A percentile compares a stretch with the other conserved stretches of the same genome.
Conservation (phyloP, 2,888 invertebrate species). For the Aleiodes alternator region DNA sequence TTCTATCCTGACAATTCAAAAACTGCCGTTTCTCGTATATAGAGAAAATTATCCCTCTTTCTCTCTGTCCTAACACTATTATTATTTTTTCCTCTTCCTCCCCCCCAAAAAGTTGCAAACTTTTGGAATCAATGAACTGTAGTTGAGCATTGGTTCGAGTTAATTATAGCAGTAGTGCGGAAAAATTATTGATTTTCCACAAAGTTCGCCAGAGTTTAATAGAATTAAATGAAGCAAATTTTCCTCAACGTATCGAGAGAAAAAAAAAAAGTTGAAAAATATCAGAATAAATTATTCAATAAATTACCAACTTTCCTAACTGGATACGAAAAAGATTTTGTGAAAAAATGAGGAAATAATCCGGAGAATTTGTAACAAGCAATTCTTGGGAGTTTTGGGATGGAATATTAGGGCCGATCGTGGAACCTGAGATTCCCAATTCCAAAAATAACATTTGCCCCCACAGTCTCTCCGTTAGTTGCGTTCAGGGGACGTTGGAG, state of each 20-base stretch:
- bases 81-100: not conserved
- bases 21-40: not conserved
- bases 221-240: not conserved
- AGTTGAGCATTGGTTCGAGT: too few relatives aligned
- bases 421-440: conserved; percentile 41
- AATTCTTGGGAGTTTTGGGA: conserved; percentile 22
- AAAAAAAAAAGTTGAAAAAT: not conserved
- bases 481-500: conserved; percentile 9
- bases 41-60: too few relatives aligned
- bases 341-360: not conserved
- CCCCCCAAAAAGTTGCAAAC: not conserved
- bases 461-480: conserved; percentile 8
- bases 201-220: too few relatives aligned
- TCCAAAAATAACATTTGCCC: conserved; percentile 40
- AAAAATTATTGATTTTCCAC: too few relatives aligned
- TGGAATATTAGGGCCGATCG: conserved; percentile 42
- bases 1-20: conserved; percentile 6
- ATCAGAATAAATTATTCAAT: too few relatives aligned
- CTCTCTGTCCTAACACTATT: not conserved
- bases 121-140: too few relatives aligned
- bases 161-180: too few relatives aligned
- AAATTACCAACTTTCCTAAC: too few relatives aligned
- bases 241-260: not conserved
- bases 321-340: too few relatives aligned
- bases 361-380: not conserved